Evolutionary conservation across 2,888 invertebrate species (phyloP), one percentile per base, ranked within the genome.

Genomic region (Mesochorus sp.): DNA sequence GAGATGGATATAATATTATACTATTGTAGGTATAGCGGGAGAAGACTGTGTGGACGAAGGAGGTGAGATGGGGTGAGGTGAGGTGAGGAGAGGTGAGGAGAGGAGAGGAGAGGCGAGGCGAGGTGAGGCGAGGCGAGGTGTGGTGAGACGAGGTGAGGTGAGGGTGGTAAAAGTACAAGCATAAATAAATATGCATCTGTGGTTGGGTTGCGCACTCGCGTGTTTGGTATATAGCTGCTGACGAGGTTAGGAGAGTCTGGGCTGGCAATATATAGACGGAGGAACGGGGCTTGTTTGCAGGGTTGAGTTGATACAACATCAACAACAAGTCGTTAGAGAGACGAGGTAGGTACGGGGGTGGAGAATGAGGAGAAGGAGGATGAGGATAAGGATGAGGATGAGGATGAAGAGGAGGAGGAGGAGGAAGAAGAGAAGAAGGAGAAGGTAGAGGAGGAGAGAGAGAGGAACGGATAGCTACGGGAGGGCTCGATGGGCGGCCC

Each of bases 241-340:
- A 62, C 62, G 31, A 77, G 73, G 72, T 73, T 73, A 68, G 62
- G 68, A 66, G 57, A 77, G 62, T 78, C 64, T 21, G 57, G 55
- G 37, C 14, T 39, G 6, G 49, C 59, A 53, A 55, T 53, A 47
- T 49, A 26, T 21, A 42, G 8, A 42, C 12, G 6, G 19, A 59
- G 44, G 17, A 8, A 42, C 34, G 53, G 53, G 72, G 84, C 79
- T 84, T 84, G 87, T 88, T 85, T 84, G 85, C 85, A 83, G 85
- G 86, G 84, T 82, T 85, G 84, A 86, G 86, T 88, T 87, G 86
- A 87, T 88, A 86, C 86, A 86, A 87, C 86, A 88, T 88, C 86
- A 87, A 89, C 87, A 87, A 88, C 87, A 86, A 89, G 88, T 88
- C 88, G 88, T 89, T 88, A 89, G 88, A 86, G 86, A 87, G 86